Evolutionary conservation across 2,888 invertebrate genomes (phyloP).

Genomic region (Chrysomela aeneicollis): DNA sequence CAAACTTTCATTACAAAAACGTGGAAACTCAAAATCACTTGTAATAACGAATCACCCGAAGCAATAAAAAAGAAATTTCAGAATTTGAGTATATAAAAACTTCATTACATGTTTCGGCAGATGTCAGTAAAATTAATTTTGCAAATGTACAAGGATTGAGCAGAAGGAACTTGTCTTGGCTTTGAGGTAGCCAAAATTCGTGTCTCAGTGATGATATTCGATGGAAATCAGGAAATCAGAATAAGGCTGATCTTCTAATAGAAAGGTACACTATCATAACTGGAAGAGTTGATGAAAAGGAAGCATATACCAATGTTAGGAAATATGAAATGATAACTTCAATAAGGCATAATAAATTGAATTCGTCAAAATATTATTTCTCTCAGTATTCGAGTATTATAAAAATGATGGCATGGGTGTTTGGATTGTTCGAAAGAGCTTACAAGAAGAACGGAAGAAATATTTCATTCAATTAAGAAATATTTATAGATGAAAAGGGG

Average conservation of each 20-base stretch:
- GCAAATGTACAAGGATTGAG: not conserved
- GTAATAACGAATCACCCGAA: conserved; percentile 1
- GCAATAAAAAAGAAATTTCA: not conserved
- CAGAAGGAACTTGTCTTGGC: not conserved
- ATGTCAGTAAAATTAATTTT: conserved; percentile 22
- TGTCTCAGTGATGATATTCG: not conserved
- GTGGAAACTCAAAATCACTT: not conserved
- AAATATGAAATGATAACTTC: not conserved
- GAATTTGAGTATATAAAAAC: not conserved
- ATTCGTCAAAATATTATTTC: no score
- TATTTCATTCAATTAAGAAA: not conserved
- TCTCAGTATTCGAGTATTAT: no score
- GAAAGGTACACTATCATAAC: not conserved
- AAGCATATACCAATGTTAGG: not conserved
- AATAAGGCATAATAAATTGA: no score
- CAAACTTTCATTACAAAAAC: conserved; percentile 27
- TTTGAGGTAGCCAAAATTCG: not conserved
- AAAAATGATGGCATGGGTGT: no score
- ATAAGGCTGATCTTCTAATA: not conserved
- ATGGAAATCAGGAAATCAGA: conserved; percentile 1
- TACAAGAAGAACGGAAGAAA: no score
- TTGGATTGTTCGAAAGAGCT: conserved; percentile 8
- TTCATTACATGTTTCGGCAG: conserved; percentile 18
- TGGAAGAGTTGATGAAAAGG: not conserved
- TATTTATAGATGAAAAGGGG: conserved; percentile 5